Evolutionary conservation across 1,140 invertebrate genomes (phyloP).

Genomic region (Zaprionus lachaisei): DNA sequence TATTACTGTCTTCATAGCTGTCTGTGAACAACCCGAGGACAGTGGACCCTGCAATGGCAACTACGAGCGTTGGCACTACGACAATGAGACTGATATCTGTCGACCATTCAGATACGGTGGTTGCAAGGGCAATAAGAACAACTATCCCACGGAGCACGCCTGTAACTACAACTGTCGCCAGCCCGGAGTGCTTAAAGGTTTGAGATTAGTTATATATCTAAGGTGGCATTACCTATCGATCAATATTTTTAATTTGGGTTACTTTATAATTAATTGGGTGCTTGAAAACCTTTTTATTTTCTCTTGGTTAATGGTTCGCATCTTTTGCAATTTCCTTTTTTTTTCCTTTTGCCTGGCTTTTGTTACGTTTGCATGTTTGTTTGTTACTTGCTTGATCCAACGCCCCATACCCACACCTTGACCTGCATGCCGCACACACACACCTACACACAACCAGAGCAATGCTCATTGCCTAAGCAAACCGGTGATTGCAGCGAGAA

Average conservation of each 20-base stretch:
- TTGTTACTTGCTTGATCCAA: conserved; percentile 56
- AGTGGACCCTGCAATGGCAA: conserved; percentile 93
- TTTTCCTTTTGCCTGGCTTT: conserved; percentile 52
- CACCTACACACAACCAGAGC: conserved; percentile 85
- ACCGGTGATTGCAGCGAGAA: conserved; percentile 93
- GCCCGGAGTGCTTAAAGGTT: conserved; percentile 90
- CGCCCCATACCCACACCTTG: conserved; percentile 31
- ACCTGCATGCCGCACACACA: conserved; percentile 36
- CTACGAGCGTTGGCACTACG: conserved; percentile 92
- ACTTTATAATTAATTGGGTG: conserved; percentile 14
- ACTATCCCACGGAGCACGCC: conserved; percentile 92
- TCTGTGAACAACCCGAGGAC: conserved; percentile 91
- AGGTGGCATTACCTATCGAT: neutral
- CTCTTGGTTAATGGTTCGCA: conserved; percentile 62
- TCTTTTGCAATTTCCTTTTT: conserved; percentile 47
- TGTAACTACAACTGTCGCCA: conserved; percentile 91
- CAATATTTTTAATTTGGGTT: conserved; percentile 22
- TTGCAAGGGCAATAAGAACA: conserved; percentile 95
- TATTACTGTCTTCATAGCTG: conserved; percentile 86
- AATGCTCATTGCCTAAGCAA: conserved; percentile 91
- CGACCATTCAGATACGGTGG: conserved; percentile 94
- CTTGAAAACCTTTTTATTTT: conserved; percentile 25
- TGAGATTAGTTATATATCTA: conserved; percentile 52
- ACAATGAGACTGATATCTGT: conserved; percentile 89
- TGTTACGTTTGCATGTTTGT: conserved; percentile 66